phyloP scores from a whole-genome alignment of 2,797 vertebrate genomes.

The Sebastes itinus region DNA sequence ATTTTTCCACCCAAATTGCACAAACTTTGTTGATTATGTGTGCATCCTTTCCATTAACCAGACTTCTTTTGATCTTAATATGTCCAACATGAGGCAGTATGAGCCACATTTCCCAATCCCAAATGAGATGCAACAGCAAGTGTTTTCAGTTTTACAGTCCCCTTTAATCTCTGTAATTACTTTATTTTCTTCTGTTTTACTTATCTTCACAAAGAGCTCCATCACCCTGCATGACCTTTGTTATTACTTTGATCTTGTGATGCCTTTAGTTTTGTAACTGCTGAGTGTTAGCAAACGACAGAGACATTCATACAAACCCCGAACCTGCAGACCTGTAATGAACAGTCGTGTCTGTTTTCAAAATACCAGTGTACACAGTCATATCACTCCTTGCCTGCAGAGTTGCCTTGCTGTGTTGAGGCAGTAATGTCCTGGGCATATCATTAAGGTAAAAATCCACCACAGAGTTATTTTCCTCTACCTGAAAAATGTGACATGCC shows the following conservation, averaged over 20 bases:
- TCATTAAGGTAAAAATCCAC: conserved; percentile 61
- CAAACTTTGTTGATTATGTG: neutral
- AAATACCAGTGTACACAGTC: conserved; percentile 16
- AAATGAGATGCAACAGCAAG: neutral
- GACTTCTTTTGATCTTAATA: neutral
- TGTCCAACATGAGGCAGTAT: neutral
- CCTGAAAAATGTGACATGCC: conserved; percentile 70
- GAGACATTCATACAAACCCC: conserved; percentile 15
- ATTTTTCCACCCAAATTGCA: neutral
- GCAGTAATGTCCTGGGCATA: conserved; percentile 48
- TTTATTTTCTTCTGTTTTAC: neutral
- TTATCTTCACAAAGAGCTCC: neutral
- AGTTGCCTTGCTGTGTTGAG: conserved; percentile 37
- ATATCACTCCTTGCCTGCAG: conserved; percentile 17
- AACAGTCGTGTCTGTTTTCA: conserved; percentile 13
- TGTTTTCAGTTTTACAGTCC: neutral
- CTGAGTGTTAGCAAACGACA: conserved; percentile 11
- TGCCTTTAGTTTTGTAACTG: conserved; percentile 22
- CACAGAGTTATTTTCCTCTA: conserved; percentile 50
- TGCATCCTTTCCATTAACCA: neutral
- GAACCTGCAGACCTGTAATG: conserved; percentile 24
- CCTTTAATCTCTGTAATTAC: neutral
- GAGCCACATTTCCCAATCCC: neutral
- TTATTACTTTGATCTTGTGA: conserved; percentile 3
- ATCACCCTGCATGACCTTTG: neutral